Base-by-base conservation (phyloP, 2,888 invertebrate species). In the Folsomia manolachei region DNA sequence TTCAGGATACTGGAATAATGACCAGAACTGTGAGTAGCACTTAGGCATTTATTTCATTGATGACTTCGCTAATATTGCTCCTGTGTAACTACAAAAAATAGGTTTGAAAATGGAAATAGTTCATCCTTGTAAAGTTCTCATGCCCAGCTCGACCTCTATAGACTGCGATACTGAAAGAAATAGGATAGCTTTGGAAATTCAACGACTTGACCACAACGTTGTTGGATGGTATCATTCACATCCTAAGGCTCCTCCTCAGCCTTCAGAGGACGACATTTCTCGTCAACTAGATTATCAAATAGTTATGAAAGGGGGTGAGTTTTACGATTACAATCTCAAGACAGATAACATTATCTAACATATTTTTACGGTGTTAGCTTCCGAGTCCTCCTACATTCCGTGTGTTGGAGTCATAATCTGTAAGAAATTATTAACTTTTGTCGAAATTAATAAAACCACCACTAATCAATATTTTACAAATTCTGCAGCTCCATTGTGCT, bases 231-330 rank as follows among this genome's bases (percentile, higher is more conserved):
- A 96, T 85, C 97, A 97, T 84, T 95, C 61, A 27, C 75, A 95
- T 91, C 81, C 87, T 89, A 72, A 83, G 71, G 83, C 83, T 64
- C 83, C 83, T 69, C 83, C 85, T n/a, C 83, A 85, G 71, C 86
- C 86, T 14, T 84, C 86, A 14, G 79, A 81, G 73, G 80, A 81
- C 78, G 97, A 97, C 83, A 92, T 96, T 71, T 95, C 96, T 83
- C 90, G 92, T 72, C 97, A 97, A 84, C 85, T 97, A 77, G 95
- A 96, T 82, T 95, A 96, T 85, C 95, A 97, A 85, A 92, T 97
- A 71, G 91, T 91, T 83, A 93, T 97, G 93, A 92, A 95, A 81
- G 96, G 96, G 1, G 89, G n/a, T n/a, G n/a, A n/a, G n/a, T n/a
- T n/a, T n/a, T n/a, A n/a, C n/a, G n/a, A n/a, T n/a, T n/a, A n/a